phyloP scores from a whole-genome alignment of 2,797 vertebrate genomes.

The Crax fasciolata region DNA sequence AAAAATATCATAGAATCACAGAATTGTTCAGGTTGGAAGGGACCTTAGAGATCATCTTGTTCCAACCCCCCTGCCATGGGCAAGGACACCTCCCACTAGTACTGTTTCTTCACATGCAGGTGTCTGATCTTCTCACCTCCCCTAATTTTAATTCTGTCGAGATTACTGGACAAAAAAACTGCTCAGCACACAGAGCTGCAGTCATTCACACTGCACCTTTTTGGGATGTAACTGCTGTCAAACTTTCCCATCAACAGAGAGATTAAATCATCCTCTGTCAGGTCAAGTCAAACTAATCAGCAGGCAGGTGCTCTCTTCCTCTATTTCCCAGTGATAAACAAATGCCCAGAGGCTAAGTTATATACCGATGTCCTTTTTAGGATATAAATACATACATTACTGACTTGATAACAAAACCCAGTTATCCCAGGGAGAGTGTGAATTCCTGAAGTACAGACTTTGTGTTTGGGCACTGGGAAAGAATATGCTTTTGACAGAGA shows the following conservation, averaged over 20 bases:
- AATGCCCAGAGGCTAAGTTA: neutral
- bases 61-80: too few species aligned
- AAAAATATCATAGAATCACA: neutral
- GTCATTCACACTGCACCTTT: neutral
- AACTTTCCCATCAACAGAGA: neutral
- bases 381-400: neutral
- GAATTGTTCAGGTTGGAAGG: too few species aligned
- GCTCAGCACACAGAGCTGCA: neutral
- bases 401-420: neutral
- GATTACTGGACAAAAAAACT: neutral
- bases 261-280: neutral
- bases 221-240: neutral
- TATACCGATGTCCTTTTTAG: neutral
- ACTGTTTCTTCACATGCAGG: neutral
- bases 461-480: neutral
- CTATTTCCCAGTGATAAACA: neutral
- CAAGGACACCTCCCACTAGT: neutral
- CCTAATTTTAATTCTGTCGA: neutral
- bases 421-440: neutral
- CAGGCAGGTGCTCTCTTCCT: neutral
- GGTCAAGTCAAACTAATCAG: neutral
- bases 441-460: neutral
- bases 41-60: too few species aligned
- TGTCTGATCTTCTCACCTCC: neutral
- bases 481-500: neutral